A percentile compares a stretch with the other conserved stretches of the same genome.
These are phyloP conservation scores for Coelopa frigida DNA, from an alignment of 1,140 invertebrate species.

Conservation along the genomic window DNA sequence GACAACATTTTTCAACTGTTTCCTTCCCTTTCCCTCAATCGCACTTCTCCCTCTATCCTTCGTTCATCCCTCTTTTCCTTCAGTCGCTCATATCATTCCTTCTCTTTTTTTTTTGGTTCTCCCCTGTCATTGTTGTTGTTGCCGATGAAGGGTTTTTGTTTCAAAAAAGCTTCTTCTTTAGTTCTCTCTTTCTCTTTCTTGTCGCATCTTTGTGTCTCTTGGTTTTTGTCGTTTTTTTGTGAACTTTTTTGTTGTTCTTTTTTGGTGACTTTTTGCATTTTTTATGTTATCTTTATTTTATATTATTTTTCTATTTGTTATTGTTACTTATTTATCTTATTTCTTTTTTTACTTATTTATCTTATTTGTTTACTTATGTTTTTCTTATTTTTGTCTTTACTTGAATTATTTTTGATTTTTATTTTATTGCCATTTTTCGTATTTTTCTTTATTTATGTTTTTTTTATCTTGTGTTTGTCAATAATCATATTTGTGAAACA, in stretches of 20 bases:
- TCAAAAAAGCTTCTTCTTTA: neutral
- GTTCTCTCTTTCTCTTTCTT: neutral
- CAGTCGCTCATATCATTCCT: neutral
- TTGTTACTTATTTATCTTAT: neutral
- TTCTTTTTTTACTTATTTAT: neutral
- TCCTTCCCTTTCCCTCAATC: neutral
- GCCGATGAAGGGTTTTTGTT: too few species aligned
- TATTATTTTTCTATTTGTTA: neutral
- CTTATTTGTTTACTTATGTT: neutral
- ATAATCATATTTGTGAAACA: too few species aligned
- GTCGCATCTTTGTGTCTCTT: neutral
- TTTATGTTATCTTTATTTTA: neutral
- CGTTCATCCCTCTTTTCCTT: neutral
- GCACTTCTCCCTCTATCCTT: neutral
- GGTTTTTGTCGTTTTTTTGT: neutral
- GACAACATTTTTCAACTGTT: neutral
- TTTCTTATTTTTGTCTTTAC: neutral
- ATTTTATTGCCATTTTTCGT: neutral
- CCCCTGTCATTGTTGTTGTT: too few species aligned
- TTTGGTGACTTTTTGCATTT: neutral
- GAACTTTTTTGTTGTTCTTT: neutral
- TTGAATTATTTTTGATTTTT: neutral
- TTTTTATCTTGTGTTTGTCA: neutral
- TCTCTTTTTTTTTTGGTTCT: neutral
- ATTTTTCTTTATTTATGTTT: neutral